A percentile compares a stretch with the other conserved stretches of the same genome.
Evolutionary conservation across 2,888 invertebrate species (phyloP).

Genomic region (Aphodius sticticus): DNA sequence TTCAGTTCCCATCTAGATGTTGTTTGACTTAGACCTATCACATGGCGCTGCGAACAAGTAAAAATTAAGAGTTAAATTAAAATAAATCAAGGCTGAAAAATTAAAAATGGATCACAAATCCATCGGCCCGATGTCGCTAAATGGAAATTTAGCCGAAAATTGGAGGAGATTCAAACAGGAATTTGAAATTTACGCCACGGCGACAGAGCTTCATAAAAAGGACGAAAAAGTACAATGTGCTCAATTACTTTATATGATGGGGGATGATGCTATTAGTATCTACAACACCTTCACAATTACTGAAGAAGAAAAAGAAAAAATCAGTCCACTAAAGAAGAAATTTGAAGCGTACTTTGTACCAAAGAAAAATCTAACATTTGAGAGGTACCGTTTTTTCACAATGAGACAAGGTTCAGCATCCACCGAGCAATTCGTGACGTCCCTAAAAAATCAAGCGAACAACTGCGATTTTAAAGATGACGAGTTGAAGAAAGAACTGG

Average conservation of each 20-base stretch:
- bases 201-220: constrained; percentile 35
- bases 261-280: constrained; percentile 40
- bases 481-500: constrained; percentile 19
- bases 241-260: constrained; percentile 39
- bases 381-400: constrained; percentile 27
- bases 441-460: constrained; percentile 27
- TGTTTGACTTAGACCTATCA: too few species aligned
- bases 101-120: neutral
- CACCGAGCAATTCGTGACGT: constrained; percentile 22
- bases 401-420: constrained; percentile 13
- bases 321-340: constrained; percentile 16
- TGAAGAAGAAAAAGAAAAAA: constrained; percentile 25
- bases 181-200: constrained; percentile 39
- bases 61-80: neutral
- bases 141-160: constrained; percentile 29
- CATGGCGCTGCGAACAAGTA: neutral
- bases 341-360: constrained; percentile 16
- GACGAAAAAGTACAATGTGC: constrained; percentile 37
- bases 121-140: neutral
- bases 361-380: constrained; percentile 27
- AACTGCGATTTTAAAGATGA: constrained; percentile 27
- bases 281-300: constrained; percentile 36
- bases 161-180: constrained; percentile 39
- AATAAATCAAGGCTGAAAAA: neutral
- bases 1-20: too few species aligned